Base-by-base conservation (phyloP, 2,888 invertebrate genomes). In the Trachelus stipa region DNA sequence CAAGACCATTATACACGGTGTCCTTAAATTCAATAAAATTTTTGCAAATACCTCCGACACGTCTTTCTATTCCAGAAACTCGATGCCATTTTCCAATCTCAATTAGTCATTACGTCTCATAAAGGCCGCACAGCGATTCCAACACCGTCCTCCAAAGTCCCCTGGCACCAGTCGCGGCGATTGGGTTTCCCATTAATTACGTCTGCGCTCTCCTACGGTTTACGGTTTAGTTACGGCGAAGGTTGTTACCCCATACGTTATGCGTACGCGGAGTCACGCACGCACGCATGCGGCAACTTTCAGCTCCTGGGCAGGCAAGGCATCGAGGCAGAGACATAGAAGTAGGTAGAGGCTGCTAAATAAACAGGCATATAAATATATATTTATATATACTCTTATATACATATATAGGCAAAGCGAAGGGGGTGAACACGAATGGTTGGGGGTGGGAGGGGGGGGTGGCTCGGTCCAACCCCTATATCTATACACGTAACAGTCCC, bases 61-160 rank as follows among this genome's bases (percentile, higher is more conserved):
- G 0, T 15, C 15, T 2, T 40, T 40, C 6, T 15, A 6, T 40
- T 15, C 15, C 40, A 15, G 15, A 40, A 40, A 40, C 35, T 69
- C 76, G 71, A 73, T 69, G 78, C 83, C 82, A 83, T 83, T 83
- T 82, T 85, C 85, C 85, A 81, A 85, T 86, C 86, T 86, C 86
- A 86, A 86, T 86, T 86, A 86, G 86, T 86, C 86, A 86, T 86
- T 86, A 85, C 86, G 85, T 86, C 86, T 86, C 81, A 81, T 69
- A 69, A 33, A 15, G 31, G 33, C 83, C 81, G 79, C 79, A 76
- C 80, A 82, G 83, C 85, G 85, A 84, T 84, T 78, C 74, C 84
- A 40, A 40, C 40, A 40, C 40, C 40, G 15, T 40, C 15, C 40
- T 40, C 40, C 40, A 40, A 40, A 15, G 40, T 40, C 40, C 40